Base-by-base conservation (phyloP, 2,113 vertebrate genomes). In the Chitala chitala region DNA sequence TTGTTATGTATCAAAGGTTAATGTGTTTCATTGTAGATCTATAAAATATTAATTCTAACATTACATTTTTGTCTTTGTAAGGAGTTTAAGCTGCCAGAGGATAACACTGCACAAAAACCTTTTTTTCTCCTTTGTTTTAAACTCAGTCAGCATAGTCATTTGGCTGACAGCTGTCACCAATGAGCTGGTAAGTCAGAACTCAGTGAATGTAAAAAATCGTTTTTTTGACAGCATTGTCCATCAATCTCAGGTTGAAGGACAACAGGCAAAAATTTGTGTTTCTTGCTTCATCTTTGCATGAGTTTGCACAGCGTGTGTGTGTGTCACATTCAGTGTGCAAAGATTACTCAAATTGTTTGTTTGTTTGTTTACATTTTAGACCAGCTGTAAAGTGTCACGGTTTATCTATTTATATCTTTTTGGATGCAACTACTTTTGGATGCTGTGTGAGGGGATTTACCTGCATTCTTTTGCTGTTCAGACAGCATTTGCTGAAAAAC, bases 391-490 rank as follows among this genome's bases (percentile, higher is more conserved):
- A 89, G 91, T 99, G 3, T 94, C 85, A 1, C 93, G 94, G 76
- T 98, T 99, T 75, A 90, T 99, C 71, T 95, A 98, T 69, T 87
- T 95, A 8, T 99, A 99, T 83, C 87, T 98, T 54, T 94, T 96
- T 83, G 93, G 94, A 44, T 99, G 97, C 82, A 99, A 99, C 79
- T 99, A 99, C 87, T 99, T 99, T 73, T 99, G 97, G 97, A 99
- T 99, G 97, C 87, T 99, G 68, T 99, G 97, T 78, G 97, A 99
- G 84, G 97, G 97, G 5, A 95, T 99, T 42, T 98, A 99, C 81
- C 89, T 99, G 69, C 97, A 99, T 74, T 98, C 97, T 0, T 94
- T 99, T 73, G 98, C 99, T 2, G 97, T 99, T 46, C 96, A 99
- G 80, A 96, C 96, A 0, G 97, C 99, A 73, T 99, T 99, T 82